Base-by-base conservation (phyloP, 2,888 invertebrate genomes). In the Agrotis ipsilon region DNA sequence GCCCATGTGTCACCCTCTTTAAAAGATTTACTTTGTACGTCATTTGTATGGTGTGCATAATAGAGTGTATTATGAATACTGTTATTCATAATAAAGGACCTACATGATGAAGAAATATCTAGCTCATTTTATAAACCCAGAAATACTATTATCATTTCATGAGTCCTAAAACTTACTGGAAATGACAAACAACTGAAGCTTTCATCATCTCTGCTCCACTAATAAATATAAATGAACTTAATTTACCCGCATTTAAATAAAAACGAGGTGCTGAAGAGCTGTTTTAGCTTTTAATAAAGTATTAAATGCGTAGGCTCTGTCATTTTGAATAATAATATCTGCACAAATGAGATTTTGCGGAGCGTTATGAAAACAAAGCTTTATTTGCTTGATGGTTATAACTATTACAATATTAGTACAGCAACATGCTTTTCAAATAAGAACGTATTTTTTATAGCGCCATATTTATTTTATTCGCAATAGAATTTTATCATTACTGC, bases 231-330 rank as follows among this genome's bases (percentile, higher is more conserved):
- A 81, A 81, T 78, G 74, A 63, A 68, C 72, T 70, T 67, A 81
- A 86, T 76, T 85, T 74, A 85, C 79, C 84, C 76, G 67, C 65
- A 71, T 80, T 80, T 72, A 75, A 81, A 78, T 78, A 66, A 80
- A 83, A 84, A 85, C 79, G 84, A 82, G 69, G 81, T 81, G 72
- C 77, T 77, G 61, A 64, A 78, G 74, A 75, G 68, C 75, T 66
- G 72, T 80, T 83, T 77, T 76, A 81, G 78, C 79, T 78, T 79
- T 80, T 82, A 81, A 81, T 86, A 85, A 84, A 74, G 76, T 77
- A 74, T 85, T 79, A 74, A 78, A 82, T 45, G 75, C 72, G 70
- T 69, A 66, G 69, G 73, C 72, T 73, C 43, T 68, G 68, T 70
- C 72, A 72, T 70, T 83, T 74, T 73, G 70, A 75, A 81, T 80